phyloP scores from a whole-genome alignment of 2,113 vertebrate species.

The Platysteira castanea region DNA sequence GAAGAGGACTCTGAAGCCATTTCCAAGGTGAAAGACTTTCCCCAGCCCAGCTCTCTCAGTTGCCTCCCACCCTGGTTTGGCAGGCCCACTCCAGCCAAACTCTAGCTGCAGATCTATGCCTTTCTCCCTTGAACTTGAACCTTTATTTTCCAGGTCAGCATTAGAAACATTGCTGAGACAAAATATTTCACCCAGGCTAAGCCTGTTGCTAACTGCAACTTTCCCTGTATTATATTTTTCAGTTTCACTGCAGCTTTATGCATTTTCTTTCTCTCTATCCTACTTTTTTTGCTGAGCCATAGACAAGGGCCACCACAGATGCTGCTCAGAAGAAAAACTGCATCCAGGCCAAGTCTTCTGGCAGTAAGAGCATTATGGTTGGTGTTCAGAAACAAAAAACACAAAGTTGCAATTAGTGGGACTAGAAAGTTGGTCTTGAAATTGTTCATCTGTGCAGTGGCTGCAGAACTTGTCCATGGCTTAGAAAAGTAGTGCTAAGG shows the following conservation, averaged over 20 bases:
- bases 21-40: neutral
- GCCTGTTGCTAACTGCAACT: neutral
- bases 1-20: neutral
- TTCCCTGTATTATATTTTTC: neutral
- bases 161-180: neutral
- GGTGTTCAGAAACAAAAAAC: neutral
- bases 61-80: neutral
- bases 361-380: neutral
- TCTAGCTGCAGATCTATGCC: neutral
- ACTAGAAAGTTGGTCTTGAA: neutral
- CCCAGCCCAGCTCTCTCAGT: neutral
- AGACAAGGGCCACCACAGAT: neutral
- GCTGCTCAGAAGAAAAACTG: neutral
- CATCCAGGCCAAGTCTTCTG: neutral
- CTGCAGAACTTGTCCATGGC: neutral
- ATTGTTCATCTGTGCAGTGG: neutral
- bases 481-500: neutral
- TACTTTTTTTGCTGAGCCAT: neutral
- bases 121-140: neutral
- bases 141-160: neutral
- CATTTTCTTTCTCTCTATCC: neutral
- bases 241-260: neutral
- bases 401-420: neutral
- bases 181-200: neutral
- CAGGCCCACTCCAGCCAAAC: neutral